These are phyloP conservation scores for Yponomeuta malinellus DNA, from an alignment of 2,888 invertebrate species.

Conservation along the genomic window DNA sequence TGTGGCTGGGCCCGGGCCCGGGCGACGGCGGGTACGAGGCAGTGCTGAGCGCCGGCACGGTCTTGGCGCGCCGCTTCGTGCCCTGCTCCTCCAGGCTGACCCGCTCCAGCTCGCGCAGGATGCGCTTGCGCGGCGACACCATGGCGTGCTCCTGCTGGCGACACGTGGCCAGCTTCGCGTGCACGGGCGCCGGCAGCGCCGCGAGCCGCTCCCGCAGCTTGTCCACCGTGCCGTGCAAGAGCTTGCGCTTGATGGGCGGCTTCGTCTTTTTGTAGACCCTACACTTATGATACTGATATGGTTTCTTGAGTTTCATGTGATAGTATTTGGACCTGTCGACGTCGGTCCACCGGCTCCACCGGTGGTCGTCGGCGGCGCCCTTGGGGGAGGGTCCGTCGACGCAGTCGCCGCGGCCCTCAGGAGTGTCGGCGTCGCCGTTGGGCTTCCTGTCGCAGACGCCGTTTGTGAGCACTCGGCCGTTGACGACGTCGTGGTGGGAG, in stretches of 20 bases:
- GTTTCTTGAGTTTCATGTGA: constrained; percentile 71
- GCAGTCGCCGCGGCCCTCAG: constrained; percentile 33
- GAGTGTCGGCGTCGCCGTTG: constrained; percentile 47
- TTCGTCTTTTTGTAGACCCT: constrained; percentile 67
- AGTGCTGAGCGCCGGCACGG: constrained; percentile 60
- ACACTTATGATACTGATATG: constrained; percentile 69
- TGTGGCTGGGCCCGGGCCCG: constrained; percentile 27
- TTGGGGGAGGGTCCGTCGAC: constrained; percentile 25
- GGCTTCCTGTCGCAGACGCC: constrained; percentile 33
- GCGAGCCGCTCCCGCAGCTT: constrained; percentile 57
- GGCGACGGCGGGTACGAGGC: constrained; percentile 33
- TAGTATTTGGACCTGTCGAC: constrained; percentile 63
- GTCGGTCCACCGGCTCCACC: constrained; percentile 38
- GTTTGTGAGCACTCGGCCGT: constrained; percentile 35
- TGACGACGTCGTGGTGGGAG: constrained; percentile 30
- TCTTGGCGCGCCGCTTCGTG: constrained; percentile 76
- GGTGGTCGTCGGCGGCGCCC: constrained; percentile 37
- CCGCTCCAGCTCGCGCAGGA: constrained; percentile 87
- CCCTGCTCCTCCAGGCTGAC: constrained; percentile 83
- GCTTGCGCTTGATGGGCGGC: constrained; percentile 47
- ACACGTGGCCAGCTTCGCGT: constrained; percentile 61
- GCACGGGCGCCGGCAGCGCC: constrained; percentile 44
- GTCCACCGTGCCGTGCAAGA: constrained; percentile 48
- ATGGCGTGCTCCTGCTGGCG: constrained; percentile 74
- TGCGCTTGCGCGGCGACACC: constrained; percentile 89